Percentiles rank a stretch among this genome's conserved stretches.
Evolutionary conservation across 1,140 invertebrate species (phyloP).

Genomic region (Eriosoma lanigerum): DNA sequence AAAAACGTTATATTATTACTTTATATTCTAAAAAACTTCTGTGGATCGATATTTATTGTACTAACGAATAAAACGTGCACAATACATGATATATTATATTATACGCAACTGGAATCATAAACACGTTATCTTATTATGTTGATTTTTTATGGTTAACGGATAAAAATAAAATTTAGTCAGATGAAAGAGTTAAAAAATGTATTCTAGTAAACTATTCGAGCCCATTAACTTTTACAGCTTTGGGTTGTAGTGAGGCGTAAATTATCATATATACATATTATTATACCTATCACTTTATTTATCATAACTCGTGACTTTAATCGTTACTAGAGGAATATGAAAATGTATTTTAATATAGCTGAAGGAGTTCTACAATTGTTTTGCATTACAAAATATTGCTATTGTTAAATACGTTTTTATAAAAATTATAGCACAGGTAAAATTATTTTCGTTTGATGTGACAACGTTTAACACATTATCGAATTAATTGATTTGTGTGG

Average conservation of each 20-base stretch:
- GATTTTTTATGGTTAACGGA: constrained; percentile 20
- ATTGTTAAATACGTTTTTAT: no score
- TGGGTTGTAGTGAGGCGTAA: not conserved
- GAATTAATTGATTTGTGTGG: no score
- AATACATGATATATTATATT: not conserved
- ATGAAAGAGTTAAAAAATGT: not conserved
- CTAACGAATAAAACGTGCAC: not conserved
- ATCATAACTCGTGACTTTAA: not conserved
- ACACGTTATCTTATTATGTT: not conserved
- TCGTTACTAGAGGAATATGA: no score
- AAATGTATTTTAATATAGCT: no score
- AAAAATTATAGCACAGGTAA: no score
- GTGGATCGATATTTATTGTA: constrained; percentile 14
- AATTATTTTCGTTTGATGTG: no score
- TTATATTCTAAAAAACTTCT: constrained; percentile 1
- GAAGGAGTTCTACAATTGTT: no score
- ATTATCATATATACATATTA: not conserved
- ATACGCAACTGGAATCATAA: constrained; percentile 14
- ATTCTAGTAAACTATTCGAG: not conserved
- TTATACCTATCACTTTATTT: not conserved
- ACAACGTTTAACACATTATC: no score
- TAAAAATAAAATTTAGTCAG: not conserved
- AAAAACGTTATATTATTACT: not conserved
- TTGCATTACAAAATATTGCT: no score
- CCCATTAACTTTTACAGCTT: not conserved